phyloP scores from a whole-genome alignment of 2,797 vertebrate species.

The Alauda arvensis region DNA sequence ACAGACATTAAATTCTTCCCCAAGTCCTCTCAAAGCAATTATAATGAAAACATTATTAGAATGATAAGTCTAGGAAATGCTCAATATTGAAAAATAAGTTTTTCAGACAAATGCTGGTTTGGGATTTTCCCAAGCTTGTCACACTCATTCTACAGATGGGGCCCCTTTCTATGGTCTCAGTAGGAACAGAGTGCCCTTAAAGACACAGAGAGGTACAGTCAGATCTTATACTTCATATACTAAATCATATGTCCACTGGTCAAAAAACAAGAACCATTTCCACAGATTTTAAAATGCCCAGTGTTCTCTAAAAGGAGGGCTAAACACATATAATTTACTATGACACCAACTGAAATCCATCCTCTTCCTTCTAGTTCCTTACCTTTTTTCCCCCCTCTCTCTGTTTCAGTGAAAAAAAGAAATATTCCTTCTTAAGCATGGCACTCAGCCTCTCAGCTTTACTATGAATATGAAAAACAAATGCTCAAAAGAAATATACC shows the following conservation, averaged over 20 bases:
- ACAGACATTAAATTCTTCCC: neutral
- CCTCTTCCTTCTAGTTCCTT: neutral
- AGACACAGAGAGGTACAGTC: neutral
- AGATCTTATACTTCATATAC: neutral
- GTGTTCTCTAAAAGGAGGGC: neutral
- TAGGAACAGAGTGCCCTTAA: neutral
- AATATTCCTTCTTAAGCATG: neutral
- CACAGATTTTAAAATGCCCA: neutral
- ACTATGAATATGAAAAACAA: conserved; percentile 20
- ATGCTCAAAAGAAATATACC: neutral
- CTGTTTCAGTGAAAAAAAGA: neutral
- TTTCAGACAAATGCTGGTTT: neutral
- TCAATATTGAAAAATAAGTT: neutral
- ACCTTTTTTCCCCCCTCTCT: fast-evolving
- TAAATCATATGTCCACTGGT: neutral
- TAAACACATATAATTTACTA: neutral
- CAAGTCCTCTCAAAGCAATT: neutral
- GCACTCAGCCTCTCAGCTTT: neutral
- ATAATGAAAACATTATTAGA: neutral
- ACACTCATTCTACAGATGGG: neutral
- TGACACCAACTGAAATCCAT: neutral
- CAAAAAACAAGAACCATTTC: neutral
- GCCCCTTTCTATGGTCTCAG: neutral
- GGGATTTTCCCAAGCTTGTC: neutral
- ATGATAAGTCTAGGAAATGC: neutral